Evolutionary conservation across 2,113 vertebrate genomes (phyloP), one percentile per base, ranked within the genome.

Genomic region (Accipiter cooperii): DNA sequence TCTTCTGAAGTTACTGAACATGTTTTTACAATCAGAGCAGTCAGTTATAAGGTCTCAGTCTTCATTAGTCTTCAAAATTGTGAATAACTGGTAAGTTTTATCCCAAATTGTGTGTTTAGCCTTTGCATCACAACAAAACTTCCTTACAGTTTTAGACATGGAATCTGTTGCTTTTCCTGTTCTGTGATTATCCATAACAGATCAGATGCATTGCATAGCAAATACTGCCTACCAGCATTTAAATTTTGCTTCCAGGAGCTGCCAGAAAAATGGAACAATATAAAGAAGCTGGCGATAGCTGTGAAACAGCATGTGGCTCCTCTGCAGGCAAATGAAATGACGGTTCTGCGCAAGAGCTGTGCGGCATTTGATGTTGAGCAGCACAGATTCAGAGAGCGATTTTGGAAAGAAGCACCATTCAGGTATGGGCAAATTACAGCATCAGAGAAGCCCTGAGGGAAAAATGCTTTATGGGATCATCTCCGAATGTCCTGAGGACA

Each of bases 271-370:
- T 99, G 99, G 99, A 98, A 92, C 93, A 98, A 97, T 8, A 47
- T 98, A 17, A 99, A 99, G 95, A 99, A 99, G 97, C 97, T 98
- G 95, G 98, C 98, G 0, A 7, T 98, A 40, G 83, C 97, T 1
- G 98, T 99, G 79, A 99, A 99, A 93, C 99, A 99, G 97, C 98
- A 98, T 8, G 98, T 99, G 93, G 99, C 99, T 14, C 99, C 99
- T 0, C 97, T 99, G 96, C 99, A 99, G 97, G 99, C 98, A 1
- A 96, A 89, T 2, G 99, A 99, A 96, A 98, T 99, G 93, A 69
- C 98, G 0, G 69, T 82, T 6, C 97, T 99, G 84, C 98, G 99
- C 14, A 98, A 97, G 84, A 98, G 97, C 94, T 99, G 99, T 8
- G 96, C 98, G 0, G 68, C 96, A 1, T 99, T 99, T 4, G 98